Evolutionary conservation across 1,140 invertebrate genomes (phyloP), one percentile per base, ranked within the genome.

Genomic region (Drosophila setifemur): DNA sequence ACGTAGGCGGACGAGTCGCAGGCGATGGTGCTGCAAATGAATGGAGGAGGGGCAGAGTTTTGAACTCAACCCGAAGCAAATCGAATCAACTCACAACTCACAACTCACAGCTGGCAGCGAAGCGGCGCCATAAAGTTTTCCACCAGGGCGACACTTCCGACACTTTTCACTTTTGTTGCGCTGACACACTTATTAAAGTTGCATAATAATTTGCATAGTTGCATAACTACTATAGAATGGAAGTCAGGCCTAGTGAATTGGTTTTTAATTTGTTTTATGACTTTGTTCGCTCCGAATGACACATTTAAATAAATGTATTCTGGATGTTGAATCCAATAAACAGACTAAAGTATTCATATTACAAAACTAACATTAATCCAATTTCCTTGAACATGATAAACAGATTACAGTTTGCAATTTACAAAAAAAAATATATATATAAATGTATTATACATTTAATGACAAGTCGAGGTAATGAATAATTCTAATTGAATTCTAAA

Each of bases 91-190:
- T n/a, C n/a, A n/a, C n/a, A n/a, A n/a, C n/a, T n/a, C n/a, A n/a
- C n/a, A 37, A 28, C 39, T 4, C 18, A 8, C 58, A 45, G 54
- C 14, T 42, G 37, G n/a, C 53, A 55, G 47, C 54, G 45, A 53
- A 67, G 67, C 76, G 73, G 48, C 48, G 44, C 57, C 53, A 58
- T 33, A 53, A 58, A 61, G 35, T 39, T 58, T 71, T 77, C 29
- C 37, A 67, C 19, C 37, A 8, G 43, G 53, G 33, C 25, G 48
- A 26, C 61, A 55, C 63, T 82, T 82, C 77, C 77, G 73, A 76
- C 54, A 64, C 42, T 69, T 85, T 83, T 78, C 64, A 83, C 73
- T 52, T 78, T 68, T 42, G 55, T 49, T 31, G 18, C 8, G 25
- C 45, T 64, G 61, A 66, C 58, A 66, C 61, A 66, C 23, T 64